Evolutionary conservation across 2,797 vertebrate genomes (phyloP), one percentile per base, ranked within the genome.

Genomic region (Benthosema pterotum): DNA sequence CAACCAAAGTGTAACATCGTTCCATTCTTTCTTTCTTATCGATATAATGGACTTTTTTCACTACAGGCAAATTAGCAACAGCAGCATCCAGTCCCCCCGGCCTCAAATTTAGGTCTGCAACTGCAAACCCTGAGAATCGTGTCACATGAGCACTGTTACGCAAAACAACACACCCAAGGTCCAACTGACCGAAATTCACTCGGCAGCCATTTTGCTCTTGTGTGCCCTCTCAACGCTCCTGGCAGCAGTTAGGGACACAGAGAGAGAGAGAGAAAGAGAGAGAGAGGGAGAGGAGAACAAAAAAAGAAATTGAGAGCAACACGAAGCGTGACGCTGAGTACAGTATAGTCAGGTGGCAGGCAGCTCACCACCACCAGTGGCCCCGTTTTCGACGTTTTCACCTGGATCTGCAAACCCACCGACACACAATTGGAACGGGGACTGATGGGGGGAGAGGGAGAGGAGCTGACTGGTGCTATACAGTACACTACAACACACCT

Each of bases 351-450:
- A 79, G 74, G 83, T 87, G 92, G 91, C 79, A 90, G 91, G 91
- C 79, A 90, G 91, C 89, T 93, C 83, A 86, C 83, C 84, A 86
- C 22, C 22, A 22, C 22, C n/a, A n/a, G 75, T 19, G 77, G 83
- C 78, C 42, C 78, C 65, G 65, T 75, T 84, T n/a, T 87, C 92
- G 91, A 86, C 78, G 87, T 83, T 95, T 94, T 94, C 93, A 93
- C 89, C 88, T 89, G 86, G 87, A 91, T 88, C 76, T 87, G 83
- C 79, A 86, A 38, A 69, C 85, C 78, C 80, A 74, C 68, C 79
- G 83, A n/a, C 74, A 74, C 83, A 75, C 79, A 85, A 86, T 89
- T 85, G 83, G 87, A 87, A 83, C 83, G 72, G 78, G 79, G 73
- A 79, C 82, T 38, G 32, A 38, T 38, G 32, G 32, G 32, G 32